These are phyloP conservation scores for Chelonus insularis DNA, from an alignment of 1,140 invertebrate species.

Conservation along the genomic window DNA sequence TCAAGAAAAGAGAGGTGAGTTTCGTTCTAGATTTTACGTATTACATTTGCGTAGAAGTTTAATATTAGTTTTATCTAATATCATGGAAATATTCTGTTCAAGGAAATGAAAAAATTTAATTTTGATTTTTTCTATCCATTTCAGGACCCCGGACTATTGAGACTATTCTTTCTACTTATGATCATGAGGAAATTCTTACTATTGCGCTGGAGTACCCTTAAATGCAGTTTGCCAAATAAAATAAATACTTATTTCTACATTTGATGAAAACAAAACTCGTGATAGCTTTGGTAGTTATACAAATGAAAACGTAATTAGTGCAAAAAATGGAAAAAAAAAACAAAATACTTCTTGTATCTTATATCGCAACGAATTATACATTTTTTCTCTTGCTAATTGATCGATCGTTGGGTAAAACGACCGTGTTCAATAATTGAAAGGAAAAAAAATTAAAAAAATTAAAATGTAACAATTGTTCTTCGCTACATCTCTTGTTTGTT, in stretches of 20 bases:
- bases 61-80: conserved; percentile 5
- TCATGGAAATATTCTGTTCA: neutral
- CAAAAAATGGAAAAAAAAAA: conserved; percentile 18
- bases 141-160: conserved; percentile 31
- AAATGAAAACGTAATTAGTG: conserved; percentile 33
- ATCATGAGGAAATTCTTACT: conserved; percentile 32
- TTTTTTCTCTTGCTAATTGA: conserved; percentile 32
- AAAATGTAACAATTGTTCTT: conserved; percentile 25
- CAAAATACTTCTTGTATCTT: conserved; percentile 33
- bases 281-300: conserved; percentile 33
- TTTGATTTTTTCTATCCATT: conserved; percentile 17
- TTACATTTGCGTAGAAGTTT: neutral
- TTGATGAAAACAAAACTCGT: conserved; percentile 30
- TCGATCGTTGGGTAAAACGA: conserved; percentile 26
- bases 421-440: conserved; percentile 26
- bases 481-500: conserved; percentile 32
- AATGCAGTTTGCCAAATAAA: conserved; percentile 29
- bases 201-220: conserved; percentile 33
- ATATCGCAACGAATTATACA: conserved; percentile 33
- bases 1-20: conserved; percentile 31
- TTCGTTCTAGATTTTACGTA: conserved; percentile 5
- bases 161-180: conserved; percentile 35
- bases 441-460: conserved; percentile 5
- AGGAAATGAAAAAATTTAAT: neutral
- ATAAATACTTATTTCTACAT: conserved; percentile 29